Conservation (phyloP, 2,113 vertebrate genomes). For the Cinclus mexicanus region DNA sequence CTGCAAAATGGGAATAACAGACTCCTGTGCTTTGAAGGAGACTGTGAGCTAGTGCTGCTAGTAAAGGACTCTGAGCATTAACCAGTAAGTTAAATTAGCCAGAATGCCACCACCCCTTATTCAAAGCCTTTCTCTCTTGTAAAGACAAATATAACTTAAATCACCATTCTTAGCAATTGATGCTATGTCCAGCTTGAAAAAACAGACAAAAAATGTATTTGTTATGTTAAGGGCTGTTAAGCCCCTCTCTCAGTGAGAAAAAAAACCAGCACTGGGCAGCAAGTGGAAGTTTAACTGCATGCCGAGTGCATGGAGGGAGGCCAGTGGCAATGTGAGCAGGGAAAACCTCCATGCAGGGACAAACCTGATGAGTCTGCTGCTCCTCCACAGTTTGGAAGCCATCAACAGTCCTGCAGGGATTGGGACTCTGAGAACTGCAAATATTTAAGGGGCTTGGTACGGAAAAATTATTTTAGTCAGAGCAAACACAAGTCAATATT, state of each 20-base stretch:
- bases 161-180: neutral
- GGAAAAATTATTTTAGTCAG: neutral
- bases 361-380: accelerated
- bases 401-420: neutral
- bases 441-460: neutral
- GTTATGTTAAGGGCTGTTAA: neutral
- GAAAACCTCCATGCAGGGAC: neutral
- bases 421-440: neutral
- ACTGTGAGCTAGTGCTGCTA: neutral
- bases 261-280: neutral
- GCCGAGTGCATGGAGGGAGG: neutral
- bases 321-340: neutral
- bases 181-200: neutral
- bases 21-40: neutral
- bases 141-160: neutral
- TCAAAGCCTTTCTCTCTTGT: neutral
- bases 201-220: neutral
- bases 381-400: neutral
- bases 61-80: neutral
- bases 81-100: neutral
- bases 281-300: neutral
- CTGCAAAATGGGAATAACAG: slow-evolving; percentile 49
- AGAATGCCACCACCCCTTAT: neutral
- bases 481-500: neutral
- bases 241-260: neutral